These are phyloP conservation scores for Babyrousa celebensis DNA, from an alignment of 2,797 vertebrate genomes.

Conservation along the genomic window DNA sequence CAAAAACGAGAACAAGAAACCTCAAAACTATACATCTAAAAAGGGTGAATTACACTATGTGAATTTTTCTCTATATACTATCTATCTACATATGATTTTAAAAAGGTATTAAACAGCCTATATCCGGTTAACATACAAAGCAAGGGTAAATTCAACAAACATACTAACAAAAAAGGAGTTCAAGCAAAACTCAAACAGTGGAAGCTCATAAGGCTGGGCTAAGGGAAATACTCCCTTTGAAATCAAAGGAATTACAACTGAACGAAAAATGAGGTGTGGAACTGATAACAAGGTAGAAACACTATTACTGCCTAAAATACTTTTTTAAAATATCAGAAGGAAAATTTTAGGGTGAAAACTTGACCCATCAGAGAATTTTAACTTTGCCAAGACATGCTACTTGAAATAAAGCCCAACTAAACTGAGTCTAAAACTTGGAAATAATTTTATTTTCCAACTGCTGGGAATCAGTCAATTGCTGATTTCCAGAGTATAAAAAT, in stretches of 20 bases:
- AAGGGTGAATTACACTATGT: background rate
- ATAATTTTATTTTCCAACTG: slow-evolving; percentile 45
- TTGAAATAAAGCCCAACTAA: slow-evolving; percentile 3
- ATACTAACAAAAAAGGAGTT: background rate
- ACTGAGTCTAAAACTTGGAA: slow-evolving; percentile 6
- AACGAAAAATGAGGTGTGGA: background rate
- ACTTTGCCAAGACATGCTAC: background rate
- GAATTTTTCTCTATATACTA: background rate
- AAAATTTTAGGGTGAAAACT: background rate
- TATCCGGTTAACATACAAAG: background rate
- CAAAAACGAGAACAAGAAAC: too few species aligned
- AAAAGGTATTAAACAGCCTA: background rate
- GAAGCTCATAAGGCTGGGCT: background rate
- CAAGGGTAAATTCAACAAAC: background rate
- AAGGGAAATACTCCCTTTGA: background rate
- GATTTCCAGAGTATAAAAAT: background rate
- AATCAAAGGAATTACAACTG: background rate
- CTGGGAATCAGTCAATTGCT: background rate
- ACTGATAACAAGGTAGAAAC: background rate
- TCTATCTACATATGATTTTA: background rate
- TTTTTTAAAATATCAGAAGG: background rate
- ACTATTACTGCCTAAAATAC: background rate
- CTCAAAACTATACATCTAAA: background rate
- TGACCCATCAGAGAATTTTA: background rate
- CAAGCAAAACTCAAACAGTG: background rate